phyloP scores from a whole-genome alignment of 1,140 invertebrate species.

The Phenacoccus solenopsis region DNA sequence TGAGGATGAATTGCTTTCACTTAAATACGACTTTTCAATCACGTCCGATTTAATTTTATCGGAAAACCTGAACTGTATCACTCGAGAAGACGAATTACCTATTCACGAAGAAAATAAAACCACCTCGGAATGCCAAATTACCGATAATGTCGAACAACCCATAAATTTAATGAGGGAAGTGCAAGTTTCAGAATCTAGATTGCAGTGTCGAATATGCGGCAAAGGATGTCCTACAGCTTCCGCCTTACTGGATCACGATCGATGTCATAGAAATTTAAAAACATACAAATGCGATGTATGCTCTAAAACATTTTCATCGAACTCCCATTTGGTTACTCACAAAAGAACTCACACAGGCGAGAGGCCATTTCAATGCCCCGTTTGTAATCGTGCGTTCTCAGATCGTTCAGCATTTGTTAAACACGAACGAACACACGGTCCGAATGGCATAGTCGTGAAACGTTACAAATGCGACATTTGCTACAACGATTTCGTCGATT shows the following conservation, averaged over 20 bases:
- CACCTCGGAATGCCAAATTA: too few relatives aligned
- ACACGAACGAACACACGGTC: constrained; percentile 49
- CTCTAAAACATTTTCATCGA: constrained; percentile 43
- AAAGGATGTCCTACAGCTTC: constrained; percentile 21
- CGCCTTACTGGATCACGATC: constrained; percentile 21
- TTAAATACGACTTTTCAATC: neutral
- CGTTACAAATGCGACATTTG: constrained; percentile 60
- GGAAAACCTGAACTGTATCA: neutral
- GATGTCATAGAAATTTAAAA: constrained; percentile 32
- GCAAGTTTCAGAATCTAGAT: neutral
- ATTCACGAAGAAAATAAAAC: too few relatives aligned
- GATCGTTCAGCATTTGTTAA: constrained; percentile 42
- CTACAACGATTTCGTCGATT: constrained; percentile 56
- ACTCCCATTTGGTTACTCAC: constrained; percentile 27
- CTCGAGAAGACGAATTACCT: neutral
- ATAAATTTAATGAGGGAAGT: neutral
- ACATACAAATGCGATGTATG: constrained; percentile 53
- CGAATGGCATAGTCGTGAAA: constrained; percentile 28
- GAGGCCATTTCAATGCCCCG: constrained; percentile 32
- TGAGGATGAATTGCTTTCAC: neutral
- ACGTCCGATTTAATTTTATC: neutral
- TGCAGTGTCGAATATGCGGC: constrained; percentile 20
- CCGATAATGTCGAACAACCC: too few relatives aligned
- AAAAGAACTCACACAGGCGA: constrained; percentile 27
- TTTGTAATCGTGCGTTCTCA: constrained; percentile 44